Conservation (phyloP, 2,113 vertebrate species). For the Mola mola region DNA sequence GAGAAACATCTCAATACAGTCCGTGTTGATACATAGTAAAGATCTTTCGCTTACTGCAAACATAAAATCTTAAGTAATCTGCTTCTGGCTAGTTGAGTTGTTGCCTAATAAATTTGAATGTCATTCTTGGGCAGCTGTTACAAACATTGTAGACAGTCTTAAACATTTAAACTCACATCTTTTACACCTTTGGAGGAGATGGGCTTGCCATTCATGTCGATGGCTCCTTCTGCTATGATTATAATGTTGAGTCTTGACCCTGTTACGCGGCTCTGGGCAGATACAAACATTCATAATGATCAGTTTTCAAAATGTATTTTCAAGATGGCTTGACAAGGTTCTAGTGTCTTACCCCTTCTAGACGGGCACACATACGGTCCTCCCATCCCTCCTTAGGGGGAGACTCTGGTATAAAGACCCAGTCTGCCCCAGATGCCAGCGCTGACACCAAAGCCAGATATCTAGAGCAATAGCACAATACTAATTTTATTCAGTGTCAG, state of each 20-base stretch:
- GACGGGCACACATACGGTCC: constrained; percentile 89
- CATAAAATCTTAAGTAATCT: background rate
- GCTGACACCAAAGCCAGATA: constrained; percentile 87
- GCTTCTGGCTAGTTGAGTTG: no score
- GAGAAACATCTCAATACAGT: no score
- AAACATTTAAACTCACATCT: constrained; percentile 80
- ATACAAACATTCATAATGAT: constrained; percentile 5
- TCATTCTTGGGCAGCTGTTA: background rate
- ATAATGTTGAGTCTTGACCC: constrained; percentile 94
- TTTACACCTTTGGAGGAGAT: constrained; percentile 90
- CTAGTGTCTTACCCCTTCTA: constrained; percentile 82
- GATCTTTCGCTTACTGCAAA: background rate
- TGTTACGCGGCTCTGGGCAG: constrained; percentile 85
- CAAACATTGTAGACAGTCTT: background rate
- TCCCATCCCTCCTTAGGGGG: constrained; percentile 93
- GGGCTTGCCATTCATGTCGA: constrained; percentile 84
- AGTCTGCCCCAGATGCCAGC: constrained; percentile 92
- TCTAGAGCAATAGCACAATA: constrained; percentile 27
- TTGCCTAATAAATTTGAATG: background rate
- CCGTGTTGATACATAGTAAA: background rate
- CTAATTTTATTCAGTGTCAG: background rate
- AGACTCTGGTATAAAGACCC: constrained; percentile 94
- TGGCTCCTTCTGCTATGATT: constrained; percentile 93
- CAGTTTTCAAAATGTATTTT: background rate
- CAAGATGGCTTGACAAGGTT: background rate